Conservation (phyloP, 2,113 vertebrate genomes). For the Acanthochromis polyacanthus region DNA sequence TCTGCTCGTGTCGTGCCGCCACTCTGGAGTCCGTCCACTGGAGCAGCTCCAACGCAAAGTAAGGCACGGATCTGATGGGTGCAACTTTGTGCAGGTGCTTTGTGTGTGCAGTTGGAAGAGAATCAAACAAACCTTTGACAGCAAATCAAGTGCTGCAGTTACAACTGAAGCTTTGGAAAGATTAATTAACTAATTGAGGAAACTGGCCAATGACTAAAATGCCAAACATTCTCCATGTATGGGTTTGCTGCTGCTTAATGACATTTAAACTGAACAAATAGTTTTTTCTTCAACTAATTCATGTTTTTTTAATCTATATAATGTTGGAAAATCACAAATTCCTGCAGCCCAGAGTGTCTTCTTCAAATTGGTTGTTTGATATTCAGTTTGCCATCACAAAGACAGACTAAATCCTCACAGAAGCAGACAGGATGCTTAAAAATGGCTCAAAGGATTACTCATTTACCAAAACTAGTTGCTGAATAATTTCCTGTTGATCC, state of each 20-base stretch:
- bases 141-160: neutral
- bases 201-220: neutral
- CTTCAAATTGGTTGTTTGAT: neutral
- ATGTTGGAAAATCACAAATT: neutral
- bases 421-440: neutral
- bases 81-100: constrained; percentile 29
- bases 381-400: neutral
- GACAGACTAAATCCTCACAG: neutral
- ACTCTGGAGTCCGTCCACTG: constrained; percentile 78
- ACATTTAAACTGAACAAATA: neutral
- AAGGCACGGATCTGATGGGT: constrained; percentile 24
- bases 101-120: neutral
- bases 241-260: neutral
- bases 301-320: neutral
- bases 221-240: neutral
- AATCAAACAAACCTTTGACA: neutral
- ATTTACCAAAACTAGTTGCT: neutral
- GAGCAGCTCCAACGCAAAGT: constrained; percentile 78
- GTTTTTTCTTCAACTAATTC: neutral
- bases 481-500: neutral
- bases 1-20: constrained; percentile 60
- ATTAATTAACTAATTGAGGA: neutral
- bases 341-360: neutral
- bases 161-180: neutral
- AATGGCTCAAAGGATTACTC: neutral